Evolutionary conservation across 2,888 invertebrate genomes (phyloP).

Genomic region (Habrosyne pyritoides): DNA sequence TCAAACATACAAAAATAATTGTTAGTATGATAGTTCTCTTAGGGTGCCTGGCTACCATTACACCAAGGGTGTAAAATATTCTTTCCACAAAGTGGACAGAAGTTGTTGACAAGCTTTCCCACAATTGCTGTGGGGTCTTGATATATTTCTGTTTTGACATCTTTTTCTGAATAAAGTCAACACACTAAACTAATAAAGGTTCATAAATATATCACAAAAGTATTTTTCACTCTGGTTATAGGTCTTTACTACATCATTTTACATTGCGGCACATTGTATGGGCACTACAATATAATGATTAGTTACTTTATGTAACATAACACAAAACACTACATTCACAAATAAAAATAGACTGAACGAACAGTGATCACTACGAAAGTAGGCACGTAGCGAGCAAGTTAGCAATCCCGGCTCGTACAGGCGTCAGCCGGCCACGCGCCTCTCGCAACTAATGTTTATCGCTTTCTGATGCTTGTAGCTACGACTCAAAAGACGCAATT

Average conservation of each 20-base stretch:
- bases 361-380: neutral
- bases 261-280: neutral
- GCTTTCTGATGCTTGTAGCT: conserved; percentile 10
- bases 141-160: conserved; percentile 61
- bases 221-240: neutral
- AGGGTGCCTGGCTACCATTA: conserved; percentile 84
- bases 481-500: conserved; percentile 20
- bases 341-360: conserved; percentile 9
- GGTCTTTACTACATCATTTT: neutral
- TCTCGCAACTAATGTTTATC: conserved; percentile 27
- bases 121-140: conserved; percentile 66
- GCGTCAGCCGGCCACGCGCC: conserved; percentile 20
- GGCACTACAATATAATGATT: neutral
- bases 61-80: conserved; percentile 84
- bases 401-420: neutral
- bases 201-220: neutral
- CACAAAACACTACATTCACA: neutral
- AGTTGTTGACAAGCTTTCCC: conserved; percentile 69
- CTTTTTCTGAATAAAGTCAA: conserved; percentile 5
- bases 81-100: conserved; percentile 72
- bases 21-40: conserved; percentile 84
- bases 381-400: neutral
- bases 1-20: conserved; percentile 81
- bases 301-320: neutral
- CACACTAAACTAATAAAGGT: no score